These are phyloP conservation scores for Pollenia griseotomentosa DNA, from an alignment of 2,888 invertebrate genomes.

Conservation along the genomic window DNA sequence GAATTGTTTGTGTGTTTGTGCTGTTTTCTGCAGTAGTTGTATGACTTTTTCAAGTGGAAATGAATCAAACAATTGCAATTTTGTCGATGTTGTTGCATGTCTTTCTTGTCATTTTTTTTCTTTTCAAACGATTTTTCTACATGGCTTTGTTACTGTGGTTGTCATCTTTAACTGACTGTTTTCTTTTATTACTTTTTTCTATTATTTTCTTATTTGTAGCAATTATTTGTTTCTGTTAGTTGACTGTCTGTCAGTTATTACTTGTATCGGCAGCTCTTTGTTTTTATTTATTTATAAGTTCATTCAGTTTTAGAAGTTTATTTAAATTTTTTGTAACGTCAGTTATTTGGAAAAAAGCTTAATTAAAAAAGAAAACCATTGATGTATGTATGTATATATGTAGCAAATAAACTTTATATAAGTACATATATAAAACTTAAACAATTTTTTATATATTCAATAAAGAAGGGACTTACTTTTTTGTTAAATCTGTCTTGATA, in stretches of 20 bases:
- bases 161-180: constrained; percentile 25
- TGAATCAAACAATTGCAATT: constrained; percentile 79
- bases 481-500: too few relatives aligned
- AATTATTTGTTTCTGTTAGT: constrained; percentile 37
- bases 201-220: constrained; percentile 30
- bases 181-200: neutral
- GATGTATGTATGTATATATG: neutral
- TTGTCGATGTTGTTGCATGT: constrained; percentile 60
- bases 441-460: too few relatives aligned
- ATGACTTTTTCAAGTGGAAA: constrained; percentile 81
- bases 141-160: constrained; percentile 29
- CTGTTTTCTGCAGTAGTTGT: constrained; percentile 28
- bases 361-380: constrained; percentile 25
- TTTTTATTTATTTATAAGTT: constrained; percentile 31
- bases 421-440: too few relatives aligned
- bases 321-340: neutral
- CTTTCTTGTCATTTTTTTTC: constrained; percentile 31
- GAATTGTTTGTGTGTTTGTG: neutral
- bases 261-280: constrained; percentile 11
- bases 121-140: neutral
- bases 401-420: too few relatives aligned
- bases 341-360: constrained; percentile 2
- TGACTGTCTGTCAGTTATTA: constrained; percentile 46
- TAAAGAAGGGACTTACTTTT: too few relatives aligned
- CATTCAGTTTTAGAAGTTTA: constrained; percentile 21